These are phyloP conservation scores for Coelopa frigida DNA, from an alignment of 1,140 invertebrate species.

Conservation along the genomic window DNA sequence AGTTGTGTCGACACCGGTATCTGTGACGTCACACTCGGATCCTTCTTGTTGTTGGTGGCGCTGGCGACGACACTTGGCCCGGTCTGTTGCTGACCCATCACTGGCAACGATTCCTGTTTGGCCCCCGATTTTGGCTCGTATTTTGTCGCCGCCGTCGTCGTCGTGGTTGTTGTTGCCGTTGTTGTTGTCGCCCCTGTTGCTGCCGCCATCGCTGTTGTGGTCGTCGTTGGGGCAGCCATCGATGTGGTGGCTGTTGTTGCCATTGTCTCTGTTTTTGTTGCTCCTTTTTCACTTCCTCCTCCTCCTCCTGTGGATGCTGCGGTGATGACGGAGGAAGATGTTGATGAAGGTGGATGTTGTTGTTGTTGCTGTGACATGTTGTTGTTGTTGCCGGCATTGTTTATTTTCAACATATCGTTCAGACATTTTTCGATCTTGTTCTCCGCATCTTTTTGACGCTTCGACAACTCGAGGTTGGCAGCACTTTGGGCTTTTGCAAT, in stretches of 20 bases:
- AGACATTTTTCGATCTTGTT: constrained; percentile 42
- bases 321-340: background rate
- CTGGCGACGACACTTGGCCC: background rate
- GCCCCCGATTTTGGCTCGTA: constrained; percentile 16
- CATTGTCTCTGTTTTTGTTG: constrained; percentile 6
- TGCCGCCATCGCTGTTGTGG: constrained; percentile 9
- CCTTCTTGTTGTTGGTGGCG: constrained; percentile 5
- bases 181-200: constrained; percentile 9
- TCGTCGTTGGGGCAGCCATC: constrained; percentile 1
- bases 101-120: constrained; percentile 27
- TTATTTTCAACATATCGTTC: constrained; percentile 41
- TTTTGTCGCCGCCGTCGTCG: constrained; percentile 23
- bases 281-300: constrained; percentile 3
- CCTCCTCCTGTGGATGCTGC: background rate
- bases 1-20: constrained; percentile 6
- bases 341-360: constrained; percentile 1
- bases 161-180: constrained; percentile 8
- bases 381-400: constrained; percentile 26
- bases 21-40: constrained; percentile 1
- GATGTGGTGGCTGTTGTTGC: constrained; percentile 3
- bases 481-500: constrained; percentile 13
- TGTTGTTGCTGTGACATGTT: constrained; percentile 2
- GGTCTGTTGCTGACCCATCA: too few species aligned
- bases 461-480: constrained; percentile 25
- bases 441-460: constrained; percentile 41